Conservation (phyloP, 2,797 vertebrate species). For the Eulemur albifrons region DNA sequence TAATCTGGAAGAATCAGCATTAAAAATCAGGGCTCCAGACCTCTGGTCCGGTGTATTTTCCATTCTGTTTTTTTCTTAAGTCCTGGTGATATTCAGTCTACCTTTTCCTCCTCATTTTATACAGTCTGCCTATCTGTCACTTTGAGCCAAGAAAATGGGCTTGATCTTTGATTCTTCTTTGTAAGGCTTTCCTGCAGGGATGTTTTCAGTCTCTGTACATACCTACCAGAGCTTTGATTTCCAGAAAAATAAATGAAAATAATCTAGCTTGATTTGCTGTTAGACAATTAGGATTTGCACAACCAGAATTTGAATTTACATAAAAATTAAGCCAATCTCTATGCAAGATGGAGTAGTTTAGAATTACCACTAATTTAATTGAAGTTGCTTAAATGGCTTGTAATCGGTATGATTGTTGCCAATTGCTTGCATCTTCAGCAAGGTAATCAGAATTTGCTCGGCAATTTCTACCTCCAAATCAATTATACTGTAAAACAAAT, state of each 20-base stretch:
- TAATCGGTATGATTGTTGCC: conserved; percentile 72
- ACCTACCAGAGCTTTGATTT: conserved; percentile 37
- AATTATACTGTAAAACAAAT: conserved; percentile 60
- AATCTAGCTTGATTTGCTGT: conserved; percentile 75
- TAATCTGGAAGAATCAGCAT: neutral
- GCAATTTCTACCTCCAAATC: conserved; percentile 52
- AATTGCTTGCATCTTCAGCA: conserved; percentile 55
- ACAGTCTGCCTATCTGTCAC: neutral
- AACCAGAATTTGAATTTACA: conserved; percentile 78
- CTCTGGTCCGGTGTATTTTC: neutral
- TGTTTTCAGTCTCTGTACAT: neutral
- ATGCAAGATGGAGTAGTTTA: conserved; percentile 67
- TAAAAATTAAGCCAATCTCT: conserved; percentile 80
- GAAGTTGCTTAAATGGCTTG: conserved; percentile 73
- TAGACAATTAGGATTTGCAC: conserved; percentile 78
- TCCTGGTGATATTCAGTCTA: neutral
- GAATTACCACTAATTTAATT: conserved; percentile 80
- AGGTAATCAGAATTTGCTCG: conserved; percentile 72
- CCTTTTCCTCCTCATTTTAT: neutral
- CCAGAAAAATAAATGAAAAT: conserved; percentile 77
- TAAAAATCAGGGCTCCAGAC: neutral
- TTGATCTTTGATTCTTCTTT: neutral
- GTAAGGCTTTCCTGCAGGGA: neutral
- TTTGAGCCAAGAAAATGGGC: neutral
- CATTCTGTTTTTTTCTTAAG: neutral